phyloP scores from a whole-genome alignment of 2,113 vertebrate species.

The Epinephelus fuscoguttatus region DNA sequence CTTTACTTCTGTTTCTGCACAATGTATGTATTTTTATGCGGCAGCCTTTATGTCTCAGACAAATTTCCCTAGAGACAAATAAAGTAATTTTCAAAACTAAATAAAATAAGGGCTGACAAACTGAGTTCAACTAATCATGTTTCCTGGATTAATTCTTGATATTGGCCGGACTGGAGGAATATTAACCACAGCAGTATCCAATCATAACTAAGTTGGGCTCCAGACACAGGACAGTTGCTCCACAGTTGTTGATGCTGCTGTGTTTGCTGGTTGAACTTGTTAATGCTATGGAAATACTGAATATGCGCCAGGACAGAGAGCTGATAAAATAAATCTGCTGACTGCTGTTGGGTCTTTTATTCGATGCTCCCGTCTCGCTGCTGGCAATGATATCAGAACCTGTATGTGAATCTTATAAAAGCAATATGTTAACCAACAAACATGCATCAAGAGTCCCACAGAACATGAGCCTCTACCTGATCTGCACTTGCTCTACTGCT shows the following conservation, averaged over 20 bases:
- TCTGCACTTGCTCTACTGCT: neutral
- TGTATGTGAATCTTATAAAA: constrained; percentile 3
- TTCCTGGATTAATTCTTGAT: neutral
- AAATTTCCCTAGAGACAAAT: too few species aligned
- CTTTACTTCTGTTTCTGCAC: too few species aligned
- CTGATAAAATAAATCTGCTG: constrained; percentile 5
- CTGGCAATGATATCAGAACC: neutral
- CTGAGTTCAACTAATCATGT: neutral
- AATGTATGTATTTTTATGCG: too few species aligned
- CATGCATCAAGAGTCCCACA: neutral
- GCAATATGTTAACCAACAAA: neutral
- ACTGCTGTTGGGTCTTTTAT: neutral
- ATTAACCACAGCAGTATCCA: neutral
- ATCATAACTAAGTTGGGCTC: neutral
- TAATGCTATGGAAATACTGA: neutral
- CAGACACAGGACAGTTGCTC: neutral
- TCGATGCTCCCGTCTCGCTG: neutral
- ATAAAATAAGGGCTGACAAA: neutral
- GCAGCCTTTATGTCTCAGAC: too few species aligned
- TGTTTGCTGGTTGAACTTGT: neutral
- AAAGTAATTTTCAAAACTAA: too few species aligned
- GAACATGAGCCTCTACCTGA: neutral
- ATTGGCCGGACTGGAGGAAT: neutral
- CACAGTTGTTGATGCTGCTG: neutral
- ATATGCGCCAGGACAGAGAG: neutral